Percentiles rank a stretch among this genome's conserved stretches.
Evolutionary conservation across 2,113 vertebrate genomes (phyloP).

Genomic region (Echinops telfairi): DNA sequence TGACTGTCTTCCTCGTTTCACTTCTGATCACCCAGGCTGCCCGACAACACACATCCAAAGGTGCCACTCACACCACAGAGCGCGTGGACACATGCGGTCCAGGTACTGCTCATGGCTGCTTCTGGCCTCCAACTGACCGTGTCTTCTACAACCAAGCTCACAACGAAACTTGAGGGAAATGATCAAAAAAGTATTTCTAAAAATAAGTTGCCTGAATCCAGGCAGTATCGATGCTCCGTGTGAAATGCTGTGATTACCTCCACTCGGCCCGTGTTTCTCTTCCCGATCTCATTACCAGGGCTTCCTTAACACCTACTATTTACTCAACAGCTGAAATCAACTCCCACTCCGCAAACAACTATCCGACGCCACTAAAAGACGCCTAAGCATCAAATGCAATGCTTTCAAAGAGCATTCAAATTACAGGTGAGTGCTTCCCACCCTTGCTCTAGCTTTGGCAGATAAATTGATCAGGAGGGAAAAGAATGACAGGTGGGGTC

Average conservation of each 20-base stretch:
- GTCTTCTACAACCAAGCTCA: background rate
- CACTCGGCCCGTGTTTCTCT: background rate
- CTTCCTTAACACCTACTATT: slow-evolving; percentile 49
- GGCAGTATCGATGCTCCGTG: background rate
- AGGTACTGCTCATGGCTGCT: background rate
- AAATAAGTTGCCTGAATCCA: background rate
- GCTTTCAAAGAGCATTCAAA: slow-evolving; percentile 8
- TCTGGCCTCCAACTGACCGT: background rate
- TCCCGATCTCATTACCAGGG: slow-evolving; percentile 12
- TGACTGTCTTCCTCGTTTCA: background rate
- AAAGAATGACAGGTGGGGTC: background rate
- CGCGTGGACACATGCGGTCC: background rate
- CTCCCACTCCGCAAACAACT: slow-evolving; percentile 44
- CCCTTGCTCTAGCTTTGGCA: background rate
- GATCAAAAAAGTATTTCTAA: background rate
- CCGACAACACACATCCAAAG: rapidly evolving
- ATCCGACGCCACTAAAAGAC: background rate
- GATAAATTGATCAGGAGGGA: too few species aligned
- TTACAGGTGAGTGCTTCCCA: background rate
- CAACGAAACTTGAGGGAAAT: background rate
- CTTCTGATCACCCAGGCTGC: background rate
- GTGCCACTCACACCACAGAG: rapidly evolving
- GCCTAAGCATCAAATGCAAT: background rate
- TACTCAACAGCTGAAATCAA: slow-evolving; percentile 55
- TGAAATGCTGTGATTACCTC: slow-evolving; percentile 18